Conservation (phyloP, 2,888 invertebrate species). For the Melanostoma mellinum region DNA sequence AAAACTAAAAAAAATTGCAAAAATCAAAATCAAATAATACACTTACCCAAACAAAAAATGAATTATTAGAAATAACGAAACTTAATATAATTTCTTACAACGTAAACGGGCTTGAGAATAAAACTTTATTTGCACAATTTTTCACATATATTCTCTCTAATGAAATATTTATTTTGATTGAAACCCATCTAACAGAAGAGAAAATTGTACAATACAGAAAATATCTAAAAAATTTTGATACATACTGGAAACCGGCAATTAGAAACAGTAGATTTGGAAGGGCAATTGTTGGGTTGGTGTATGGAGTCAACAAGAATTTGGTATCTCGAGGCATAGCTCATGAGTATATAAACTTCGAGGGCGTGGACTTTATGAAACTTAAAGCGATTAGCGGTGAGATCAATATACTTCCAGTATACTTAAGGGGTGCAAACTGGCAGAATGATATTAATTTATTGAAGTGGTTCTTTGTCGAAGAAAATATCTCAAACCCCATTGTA, state of each 20-base stretch:
- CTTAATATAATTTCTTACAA: neutral
- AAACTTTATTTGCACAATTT: neutral
- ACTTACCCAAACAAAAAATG: neutral
- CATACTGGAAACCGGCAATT: neutral
- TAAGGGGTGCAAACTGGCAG: no score
- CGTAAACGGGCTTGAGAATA: neutral
- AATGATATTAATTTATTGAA: no score
- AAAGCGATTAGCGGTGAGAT: no score
- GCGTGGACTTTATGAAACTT: neutral
- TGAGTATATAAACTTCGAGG: neutral
- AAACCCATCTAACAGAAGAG: neutral
- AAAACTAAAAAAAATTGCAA: conserved; percentile 3
- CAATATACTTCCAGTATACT: no score
- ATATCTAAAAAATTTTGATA: conserved; percentile 1
- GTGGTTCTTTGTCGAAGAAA: no score
- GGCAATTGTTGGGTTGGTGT: conserved; percentile 3
- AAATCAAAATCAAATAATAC: neutral
- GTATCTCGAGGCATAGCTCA: neutral
- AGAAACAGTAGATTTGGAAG: conserved; percentile 2
- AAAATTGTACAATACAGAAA: neutral
- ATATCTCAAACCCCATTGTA: no score
- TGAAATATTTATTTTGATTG: neutral
- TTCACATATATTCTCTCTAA: neutral
- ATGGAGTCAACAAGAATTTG: neutral
- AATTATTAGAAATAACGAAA: neutral